These are phyloP conservation scores for Agonopterix alstromeriana DNA, from an alignment of 2,888 invertebrate species.

Conservation along the genomic window DNA sequence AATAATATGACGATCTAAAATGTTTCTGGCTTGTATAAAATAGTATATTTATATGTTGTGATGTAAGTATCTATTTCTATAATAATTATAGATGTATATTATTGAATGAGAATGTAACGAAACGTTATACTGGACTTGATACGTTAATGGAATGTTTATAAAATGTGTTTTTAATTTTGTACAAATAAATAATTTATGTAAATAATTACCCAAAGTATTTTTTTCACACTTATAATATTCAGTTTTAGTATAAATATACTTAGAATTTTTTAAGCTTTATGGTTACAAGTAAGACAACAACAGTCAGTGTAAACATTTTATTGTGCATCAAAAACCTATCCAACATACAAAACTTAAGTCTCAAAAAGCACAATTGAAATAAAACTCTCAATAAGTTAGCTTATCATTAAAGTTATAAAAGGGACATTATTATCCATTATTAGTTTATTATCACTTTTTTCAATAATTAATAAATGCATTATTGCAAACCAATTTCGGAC, in stretches of 20 bases:
- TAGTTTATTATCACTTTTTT: conserved; percentile 44
- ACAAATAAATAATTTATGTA: conserved; percentile 3
- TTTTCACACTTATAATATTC: too few species aligned
- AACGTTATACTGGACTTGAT: background rate
- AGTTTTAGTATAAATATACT: too few species aligned
- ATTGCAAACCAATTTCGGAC: conserved; percentile 20
- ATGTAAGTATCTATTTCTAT: too few species aligned
- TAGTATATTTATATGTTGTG: too few species aligned
- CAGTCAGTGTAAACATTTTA: conserved; percentile 44
- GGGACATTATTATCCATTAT: conserved; percentile 6
- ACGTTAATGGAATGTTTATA: background rate
- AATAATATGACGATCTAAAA: too few species aligned
- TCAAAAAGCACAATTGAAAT: conserved; percentile 31
- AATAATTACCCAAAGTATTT: too few species aligned
- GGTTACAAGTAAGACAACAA: background rate
- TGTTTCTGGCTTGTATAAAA: too few species aligned
- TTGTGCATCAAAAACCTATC: conserved; percentile 49
- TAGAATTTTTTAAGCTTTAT: too few species aligned
- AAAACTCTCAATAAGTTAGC: conserved; percentile 36
- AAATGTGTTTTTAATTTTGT: conserved; percentile 4
- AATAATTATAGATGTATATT: too few species aligned
- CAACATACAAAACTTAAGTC: conserved; percentile 21
- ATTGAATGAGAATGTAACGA: too few species aligned
- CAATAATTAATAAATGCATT: conserved; percentile 56
- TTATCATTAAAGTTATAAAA: conserved; percentile 9